Evolutionary conservation across 2,113 vertebrate species (phyloP), one percentile per base, ranked within the genome.

Genomic region (Pithys albifrons): DNA sequence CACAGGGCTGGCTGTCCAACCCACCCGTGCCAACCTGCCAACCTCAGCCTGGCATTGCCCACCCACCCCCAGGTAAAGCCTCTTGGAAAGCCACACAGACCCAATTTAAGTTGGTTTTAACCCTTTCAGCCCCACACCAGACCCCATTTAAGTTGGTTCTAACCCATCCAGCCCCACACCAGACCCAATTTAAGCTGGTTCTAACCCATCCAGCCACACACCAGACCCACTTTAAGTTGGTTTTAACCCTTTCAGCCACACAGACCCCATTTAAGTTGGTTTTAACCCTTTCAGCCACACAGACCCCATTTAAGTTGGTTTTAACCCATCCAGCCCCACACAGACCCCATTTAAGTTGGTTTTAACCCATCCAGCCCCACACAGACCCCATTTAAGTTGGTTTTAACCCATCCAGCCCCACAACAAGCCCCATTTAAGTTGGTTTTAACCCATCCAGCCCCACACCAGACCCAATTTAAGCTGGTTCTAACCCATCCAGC

Each of bases 1-100:
- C 23, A 1, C 7, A 25, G 37, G 57, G 27, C 9, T 5, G 1
- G 12, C 39, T 5, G 8, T 2, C 39, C 13, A 5, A 39, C 19
- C 41, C 25, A 4, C 0, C 7, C 43, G 7, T 2, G 12, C 55
- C 29, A 14, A 24, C 29, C 3, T 25, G 19, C n/a, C 23, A 15
- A 1, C 33, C 31, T 12, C 66, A 28, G 25, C 73, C 61, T 4
- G 9, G 20, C 14, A 10, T 54, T 29, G 27, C 2, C 0, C 10
- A 10, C 7, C 10, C 9, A 6, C 12, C 48, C 35, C 55, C 11
- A 2, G 10, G 5, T 14, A 8, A 77, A 8, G 7, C 28, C 24
- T 18, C 3, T 9, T 8, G 0, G 3, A 28, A n/a, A 67, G 18
- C 29, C 8, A 2, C 12, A 10, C 55, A n/a, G n/a, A 61, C 58